Evolutionary conservation across 2,113 vertebrate genomes (phyloP), one percentile per base, ranked within the genome.

Genomic region (Chitala chitala): DNA sequence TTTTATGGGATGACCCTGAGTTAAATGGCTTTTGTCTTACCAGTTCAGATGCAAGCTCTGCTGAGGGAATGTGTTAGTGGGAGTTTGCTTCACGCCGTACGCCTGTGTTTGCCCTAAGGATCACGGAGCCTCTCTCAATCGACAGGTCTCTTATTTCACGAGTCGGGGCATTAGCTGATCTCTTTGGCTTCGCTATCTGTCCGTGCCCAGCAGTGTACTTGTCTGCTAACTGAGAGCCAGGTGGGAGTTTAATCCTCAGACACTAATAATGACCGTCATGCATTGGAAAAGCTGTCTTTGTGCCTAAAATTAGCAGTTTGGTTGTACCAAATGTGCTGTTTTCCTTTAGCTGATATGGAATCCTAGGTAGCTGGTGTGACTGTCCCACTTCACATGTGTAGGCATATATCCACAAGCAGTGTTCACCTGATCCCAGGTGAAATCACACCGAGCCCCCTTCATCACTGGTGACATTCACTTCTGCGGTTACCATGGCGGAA

Each of bases 91-190:
- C n/a, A n/a, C n/a, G n/a, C n/a, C n/a, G n/a, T n/a, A n/a, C n/a
- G 3, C 17, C 44, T n/a, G 20, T 64, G 58, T 73, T 64, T 73
- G 46, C 42, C 59, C 44, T 50, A 24, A 33, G 59, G 44, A 63
- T 73, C 20, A 13, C 20, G 26, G 46, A 6, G 46, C 15, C 63
- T 65, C 8, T 51, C 31, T 36, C 42, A 40, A 53, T 61, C 20
- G 31, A 64, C 44, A 36, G 44, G 29, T 15, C 20, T 15, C 63
- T 69, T 48, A 56, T 75, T 54, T 22, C 6, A 22, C 55, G 6
- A 12, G 22, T 53, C 4, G n/a, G 24, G n/a, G 9, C 15, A 54
- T 10, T 33, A 20, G 13, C 5, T 8, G 20, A 31, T 22, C 36
- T 53, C n/a, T 65, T n/a, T 53, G 48, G 48, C 48, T 38, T 38